Evolutionary conservation across 2,113 vertebrate species (phyloP), one percentile per base, ranked within the genome.

Genomic region (Conger conger): DNA sequence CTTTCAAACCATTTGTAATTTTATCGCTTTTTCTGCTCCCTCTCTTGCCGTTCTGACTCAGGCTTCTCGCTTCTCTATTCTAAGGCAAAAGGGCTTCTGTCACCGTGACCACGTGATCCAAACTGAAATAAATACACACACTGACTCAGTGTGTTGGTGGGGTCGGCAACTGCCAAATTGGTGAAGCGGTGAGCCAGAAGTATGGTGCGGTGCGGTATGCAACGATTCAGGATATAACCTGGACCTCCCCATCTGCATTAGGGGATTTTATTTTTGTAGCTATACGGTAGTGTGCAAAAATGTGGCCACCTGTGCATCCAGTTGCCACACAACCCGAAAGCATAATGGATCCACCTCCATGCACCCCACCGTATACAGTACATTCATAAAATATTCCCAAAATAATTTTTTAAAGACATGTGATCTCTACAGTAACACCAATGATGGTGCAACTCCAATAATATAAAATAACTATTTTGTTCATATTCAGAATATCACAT

Each of bases 1-100:
- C 57, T 63, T 63, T 20, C 54, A 20, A 63, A 23, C 38, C 36
- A 83, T n/a, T 23, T 38, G 42, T 13, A 20, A 15, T 35, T n/a
- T 13, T 38, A 7, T 60, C 33, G 23, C 63, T 23, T 40, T 20
- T 60, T 13, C 5, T 30, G 38, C 38, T 36, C 6, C 37, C 40
- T n/a, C 82, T 5, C 1, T 68, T 35, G 54, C 38, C n/a, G 53
- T 40, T 73, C 68, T 73, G 68, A 73, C 68, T 73, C 68, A 73
- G 5, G 0, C 68, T 73, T 73, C n/a, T 33, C 27, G 81, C 73
- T 82, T 7, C 53, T 78, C 76, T 30, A 60, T 83, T 82, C 73
- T 84, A 30, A 76, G 54, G 81, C 85, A 86, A 76, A n/a, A 54
- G 81, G 37, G 85, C 81, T 60, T 36, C 85, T 83, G 85, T 83